Conservation (phyloP, 2,797 vertebrate genomes). For the Xyrichtys novacula region DNA sequence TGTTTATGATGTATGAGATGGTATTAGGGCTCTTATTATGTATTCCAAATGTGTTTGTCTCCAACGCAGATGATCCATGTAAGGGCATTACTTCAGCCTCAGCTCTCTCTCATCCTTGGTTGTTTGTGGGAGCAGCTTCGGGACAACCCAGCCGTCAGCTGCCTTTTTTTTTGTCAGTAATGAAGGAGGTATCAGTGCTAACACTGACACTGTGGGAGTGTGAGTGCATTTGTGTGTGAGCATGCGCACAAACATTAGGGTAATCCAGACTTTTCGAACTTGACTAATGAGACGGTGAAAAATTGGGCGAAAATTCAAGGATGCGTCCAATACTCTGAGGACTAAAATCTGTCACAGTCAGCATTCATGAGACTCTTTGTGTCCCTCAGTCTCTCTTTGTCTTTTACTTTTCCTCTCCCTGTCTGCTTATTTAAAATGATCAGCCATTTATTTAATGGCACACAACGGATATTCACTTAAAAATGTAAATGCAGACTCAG, state of each 20-base stretch:
- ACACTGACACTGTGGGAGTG: constrained; percentile 1
- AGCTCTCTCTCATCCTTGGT: constrained; percentile 3
- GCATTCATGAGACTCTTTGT: constrained; percentile 29
- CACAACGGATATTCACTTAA: constrained; percentile 55
- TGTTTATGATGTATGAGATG: constrained; percentile 29
- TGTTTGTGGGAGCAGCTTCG: constrained; percentile 16
- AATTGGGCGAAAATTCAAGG: constrained; percentile 13
- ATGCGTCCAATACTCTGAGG: constrained; percentile 11
- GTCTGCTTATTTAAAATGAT: constrained; percentile 19
- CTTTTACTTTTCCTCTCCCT: constrained; percentile 23
- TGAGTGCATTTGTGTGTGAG: not conserved
- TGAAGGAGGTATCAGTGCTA: constrained; percentile 13
- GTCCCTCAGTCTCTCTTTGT: constrained; percentile 30
- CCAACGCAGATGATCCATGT: constrained; percentile 23
- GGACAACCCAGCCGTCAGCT: not conserved
- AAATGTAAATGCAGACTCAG: constrained; percentile 51
- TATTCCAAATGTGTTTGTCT: constrained; percentile 36
- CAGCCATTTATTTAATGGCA: constrained; percentile 60
- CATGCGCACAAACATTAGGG: too few relatives aligned
- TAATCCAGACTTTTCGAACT: constrained; percentile 17
- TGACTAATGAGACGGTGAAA: constrained; percentile 21
- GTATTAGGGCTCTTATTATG: constrained; percentile 2
- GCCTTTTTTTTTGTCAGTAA: constrained; percentile 1
- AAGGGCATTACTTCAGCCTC: constrained; percentile 24
- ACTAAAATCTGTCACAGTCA: constrained; percentile 19